Conservation (phyloP, 1,140 invertebrate species). For the Limonius californicus region DNA sequence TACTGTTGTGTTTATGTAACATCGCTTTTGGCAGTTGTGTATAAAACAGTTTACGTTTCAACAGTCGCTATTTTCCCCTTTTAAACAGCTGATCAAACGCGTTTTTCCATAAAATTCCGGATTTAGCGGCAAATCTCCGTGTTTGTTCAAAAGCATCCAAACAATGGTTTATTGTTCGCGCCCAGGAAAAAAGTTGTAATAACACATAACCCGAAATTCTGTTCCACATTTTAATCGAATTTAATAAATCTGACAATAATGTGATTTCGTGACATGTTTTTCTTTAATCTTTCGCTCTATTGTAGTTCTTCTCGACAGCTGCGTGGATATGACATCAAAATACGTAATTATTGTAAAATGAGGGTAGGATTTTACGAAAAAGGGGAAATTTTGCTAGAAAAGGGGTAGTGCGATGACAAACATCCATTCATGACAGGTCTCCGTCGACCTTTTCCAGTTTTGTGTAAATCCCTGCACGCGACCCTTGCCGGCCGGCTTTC, state of each 20-base stretch:
- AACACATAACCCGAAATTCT: background rate
- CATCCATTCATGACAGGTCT: constrained; percentile 37
- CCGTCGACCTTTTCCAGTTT: constrained; percentile 37
- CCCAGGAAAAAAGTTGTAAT: background rate
- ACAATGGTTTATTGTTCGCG: background rate
- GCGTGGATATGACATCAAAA: constrained; percentile 41
- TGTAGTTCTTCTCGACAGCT: constrained; percentile 37
- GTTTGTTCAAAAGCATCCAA: background rate
- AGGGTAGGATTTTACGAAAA: constrained; percentile 43
- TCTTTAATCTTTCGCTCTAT: constrained; percentile 35
- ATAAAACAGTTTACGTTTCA: background rate
- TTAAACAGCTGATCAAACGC: constrained; percentile 17
- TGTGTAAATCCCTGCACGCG: constrained; percentile 40
- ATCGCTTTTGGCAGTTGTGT: constrained; percentile 5
- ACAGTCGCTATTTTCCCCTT: background rate
- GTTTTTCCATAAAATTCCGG: background rate
- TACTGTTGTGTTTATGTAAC: constrained; percentile 7
- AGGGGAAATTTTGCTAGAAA: constrained; percentile 42
- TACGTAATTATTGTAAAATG: constrained; percentile 46
- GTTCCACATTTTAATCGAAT: constrained; percentile 12
- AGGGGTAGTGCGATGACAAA: constrained; percentile 40
- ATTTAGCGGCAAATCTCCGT: background rate
- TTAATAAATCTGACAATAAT: constrained; percentile 14
- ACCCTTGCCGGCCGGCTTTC: constrained; percentile 5
- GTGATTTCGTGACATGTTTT: constrained; percentile 29